Conservation (phyloP, 2,888 invertebrate genomes). For the Monoplex corrugatus region DNA sequence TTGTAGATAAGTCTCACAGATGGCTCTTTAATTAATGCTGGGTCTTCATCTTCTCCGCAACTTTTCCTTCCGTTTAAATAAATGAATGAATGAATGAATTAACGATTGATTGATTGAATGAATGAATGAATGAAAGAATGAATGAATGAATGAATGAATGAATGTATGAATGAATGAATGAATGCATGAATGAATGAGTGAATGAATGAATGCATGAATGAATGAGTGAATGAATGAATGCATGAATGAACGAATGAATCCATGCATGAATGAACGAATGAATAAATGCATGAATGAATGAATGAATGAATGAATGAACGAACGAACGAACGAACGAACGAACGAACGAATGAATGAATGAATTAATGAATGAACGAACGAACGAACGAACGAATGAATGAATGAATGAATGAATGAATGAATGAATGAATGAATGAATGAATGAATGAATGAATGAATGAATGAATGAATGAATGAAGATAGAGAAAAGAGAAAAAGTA, state of each 20-base stretch:
- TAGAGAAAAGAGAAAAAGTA: too few relatives aligned
- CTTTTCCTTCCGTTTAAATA: too few relatives aligned
- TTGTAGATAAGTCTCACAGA: too few relatives aligned
- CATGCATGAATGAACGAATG: neutral
- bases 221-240: neutral
- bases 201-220: neutral
- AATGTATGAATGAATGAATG: neutral
- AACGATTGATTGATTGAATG: too few relatives aligned
- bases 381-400: neutral
- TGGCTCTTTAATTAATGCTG: too few relatives aligned
- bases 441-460: neutral
- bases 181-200: neutral
- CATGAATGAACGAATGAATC: neutral
- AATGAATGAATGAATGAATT: too few relatives aligned
- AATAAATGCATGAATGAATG: neutral
- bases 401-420: neutral
- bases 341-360: neutral
- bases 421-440: neutral
- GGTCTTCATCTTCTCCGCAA: too few relatives aligned
- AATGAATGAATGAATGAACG: neutral
- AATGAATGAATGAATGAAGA: too few relatives aligned
- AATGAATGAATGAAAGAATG: too few relatives aligned
- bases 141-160: too few relatives aligned
- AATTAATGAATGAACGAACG: neutral
- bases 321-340: neutral